Evolutionary conservation across 2,888 invertebrate species (phyloP).

Genomic region (Leptinotarsa peninsularis): DNA sequence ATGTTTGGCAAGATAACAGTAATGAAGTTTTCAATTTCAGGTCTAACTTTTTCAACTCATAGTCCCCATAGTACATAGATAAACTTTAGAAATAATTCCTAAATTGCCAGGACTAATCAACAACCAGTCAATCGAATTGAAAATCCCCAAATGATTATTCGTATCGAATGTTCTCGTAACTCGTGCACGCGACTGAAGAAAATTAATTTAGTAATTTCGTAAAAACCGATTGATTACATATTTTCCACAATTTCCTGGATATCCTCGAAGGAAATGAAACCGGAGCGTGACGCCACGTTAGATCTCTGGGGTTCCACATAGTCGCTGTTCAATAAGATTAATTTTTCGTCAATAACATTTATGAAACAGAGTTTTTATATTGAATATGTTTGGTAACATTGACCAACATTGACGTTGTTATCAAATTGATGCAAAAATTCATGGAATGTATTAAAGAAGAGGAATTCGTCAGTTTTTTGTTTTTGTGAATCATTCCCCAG

Average conservation of each 20-base stretch:
- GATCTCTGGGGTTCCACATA: conserved; percentile 38
- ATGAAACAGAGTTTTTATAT: background rate
- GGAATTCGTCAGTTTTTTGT: too few relatives aligned
- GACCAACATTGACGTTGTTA: background rate
- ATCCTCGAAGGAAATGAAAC: conserved; percentile 54
- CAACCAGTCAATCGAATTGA: background rate
- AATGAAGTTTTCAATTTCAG: too few relatives aligned
- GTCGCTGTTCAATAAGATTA: conserved; percentile 38
- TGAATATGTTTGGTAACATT: background rate
- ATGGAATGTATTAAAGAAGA: background rate
- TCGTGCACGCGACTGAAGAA: conserved; percentile 39
- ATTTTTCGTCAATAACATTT: conserved; percentile 30
- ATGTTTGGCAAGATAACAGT: too few relatives aligned
- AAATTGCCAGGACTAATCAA: conserved; percentile 3
- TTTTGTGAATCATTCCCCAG: too few relatives aligned
- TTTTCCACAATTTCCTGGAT: conserved; percentile 54
- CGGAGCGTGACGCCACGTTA: conserved; percentile 48
- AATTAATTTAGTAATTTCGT: conserved; percentile 45
- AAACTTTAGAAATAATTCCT: background rate
- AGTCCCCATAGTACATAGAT: background rate
- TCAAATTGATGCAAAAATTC: background rate
- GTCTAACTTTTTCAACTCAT: background rate
- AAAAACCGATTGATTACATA: conserved; percentile 51
- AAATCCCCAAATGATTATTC: conserved; percentile 24
- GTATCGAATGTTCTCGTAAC: conserved; percentile 4